phyloP scores from a whole-genome alignment of 2,113 vertebrate genomes.

The Albula glossodonta region DNA sequence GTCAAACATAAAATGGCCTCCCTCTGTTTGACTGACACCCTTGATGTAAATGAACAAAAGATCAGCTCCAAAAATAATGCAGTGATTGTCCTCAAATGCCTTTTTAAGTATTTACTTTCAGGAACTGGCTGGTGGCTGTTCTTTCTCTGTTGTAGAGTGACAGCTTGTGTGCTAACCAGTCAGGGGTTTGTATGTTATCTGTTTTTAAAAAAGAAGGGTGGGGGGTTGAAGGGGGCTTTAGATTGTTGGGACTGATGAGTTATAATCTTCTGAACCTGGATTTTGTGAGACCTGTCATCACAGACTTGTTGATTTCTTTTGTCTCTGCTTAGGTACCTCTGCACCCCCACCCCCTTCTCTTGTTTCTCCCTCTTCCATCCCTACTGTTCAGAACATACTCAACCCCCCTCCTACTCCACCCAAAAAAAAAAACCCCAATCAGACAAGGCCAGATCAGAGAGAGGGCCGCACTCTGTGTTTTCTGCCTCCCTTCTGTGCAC shows the following conservation, averaged over 20 bases:
- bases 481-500: constrained; percentile 16
- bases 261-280: constrained; percentile 23
- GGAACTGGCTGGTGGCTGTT: not conserved
- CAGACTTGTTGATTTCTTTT: constrained; percentile 32
- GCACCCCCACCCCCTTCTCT: constrained; percentile 28
- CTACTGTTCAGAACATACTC: not conserved
- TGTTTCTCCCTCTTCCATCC: constrained; percentile 27
- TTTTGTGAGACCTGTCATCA: constrained; percentile 19
- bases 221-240: constrained; percentile 9
- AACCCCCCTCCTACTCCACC: not conserved
- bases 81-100: not conserved
- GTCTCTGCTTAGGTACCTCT: constrained; percentile 43
- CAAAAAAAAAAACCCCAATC: constrained; percentile 16
- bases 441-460: constrained; percentile 10
- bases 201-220: constrained; percentile 3
- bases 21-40: not conserved
- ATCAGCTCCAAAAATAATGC: not conserved
- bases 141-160: not conserved
- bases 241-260: not conserved
- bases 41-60: not conserved
- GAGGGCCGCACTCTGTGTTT: not conserved
- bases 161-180: not conserved
- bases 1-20: not conserved
- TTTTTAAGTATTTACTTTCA: not conserved
- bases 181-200: not conserved